These are phyloP conservation scores for Decapterus maruadsi DNA, from an alignment of 2,797 vertebrate species.

Conservation along the genomic window DNA sequence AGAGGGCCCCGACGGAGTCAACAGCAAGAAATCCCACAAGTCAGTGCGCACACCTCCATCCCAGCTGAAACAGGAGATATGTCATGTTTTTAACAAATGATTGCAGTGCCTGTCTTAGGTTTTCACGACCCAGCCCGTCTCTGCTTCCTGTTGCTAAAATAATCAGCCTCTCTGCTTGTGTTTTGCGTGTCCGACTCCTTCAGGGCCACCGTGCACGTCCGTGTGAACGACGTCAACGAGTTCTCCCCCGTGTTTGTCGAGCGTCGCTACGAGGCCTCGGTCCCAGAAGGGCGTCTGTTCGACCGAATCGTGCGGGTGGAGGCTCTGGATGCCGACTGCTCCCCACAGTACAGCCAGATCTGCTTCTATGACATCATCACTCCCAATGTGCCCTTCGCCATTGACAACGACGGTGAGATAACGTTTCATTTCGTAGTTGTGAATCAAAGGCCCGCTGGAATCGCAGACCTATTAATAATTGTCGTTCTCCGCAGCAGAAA, in stretches of 20 bases:
- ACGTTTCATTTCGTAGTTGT: conserved; percentile 14
- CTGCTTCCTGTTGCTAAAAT: conserved; percentile 33
- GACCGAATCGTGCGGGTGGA: conserved; percentile 95
- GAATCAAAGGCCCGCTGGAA: conserved; percentile 8
- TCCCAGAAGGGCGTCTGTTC: conserved; percentile 95
- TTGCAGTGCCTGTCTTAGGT: conserved; percentile 2
- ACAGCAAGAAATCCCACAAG: conserved; percentile 99
- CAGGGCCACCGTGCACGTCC: conserved; percentile 97
- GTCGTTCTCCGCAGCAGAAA: conserved; percentile 20
- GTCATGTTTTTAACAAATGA: conserved; percentile 3
- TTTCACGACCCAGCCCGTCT: not conserved
- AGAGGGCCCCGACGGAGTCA: conserved; percentile 94
- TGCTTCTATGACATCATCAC: conserved; percentile 99
- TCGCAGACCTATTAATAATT: conserved; percentile 18
- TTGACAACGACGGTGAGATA: conserved; percentile 95
- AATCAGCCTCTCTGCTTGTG: conserved; percentile 31
- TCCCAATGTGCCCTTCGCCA: conserved; percentile 96
- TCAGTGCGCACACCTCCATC: conserved; percentile 62
- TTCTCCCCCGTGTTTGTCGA: conserved; percentile 98
- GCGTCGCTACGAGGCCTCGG: conserved; percentile 92
- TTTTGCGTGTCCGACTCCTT: conserved; percentile 23
- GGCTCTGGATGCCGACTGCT: conserved; percentile 98
- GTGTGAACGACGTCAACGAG: conserved; percentile 98
- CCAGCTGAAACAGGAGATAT: not conserved
- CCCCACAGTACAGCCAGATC: conserved; percentile 99